Conservation (phyloP, 2,888 invertebrate species). For the Pardosa pseudoannulata region DNA sequence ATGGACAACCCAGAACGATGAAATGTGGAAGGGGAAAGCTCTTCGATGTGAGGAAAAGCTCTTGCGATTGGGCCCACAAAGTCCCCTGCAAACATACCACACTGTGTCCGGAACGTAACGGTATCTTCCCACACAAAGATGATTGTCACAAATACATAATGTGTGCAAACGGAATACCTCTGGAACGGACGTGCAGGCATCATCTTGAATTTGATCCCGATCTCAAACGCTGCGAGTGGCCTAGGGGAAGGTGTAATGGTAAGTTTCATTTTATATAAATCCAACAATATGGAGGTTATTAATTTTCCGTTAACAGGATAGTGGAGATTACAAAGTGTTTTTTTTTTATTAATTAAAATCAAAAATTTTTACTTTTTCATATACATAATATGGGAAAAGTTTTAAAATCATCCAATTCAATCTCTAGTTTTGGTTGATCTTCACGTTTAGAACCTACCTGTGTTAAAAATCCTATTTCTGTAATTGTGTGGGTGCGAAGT, state of each 20-base stretch:
- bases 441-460: no score
- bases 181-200: slow-evolving; percentile 30
- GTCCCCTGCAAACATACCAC: slow-evolving; percentile 49
- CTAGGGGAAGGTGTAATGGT: slow-evolving; percentile 50
- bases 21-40: slow-evolving; percentile 60
- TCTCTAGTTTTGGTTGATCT: no score
- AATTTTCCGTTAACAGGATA: no score
- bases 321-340: no score
- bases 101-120: slow-evolving; percentile 46
- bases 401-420: no score
- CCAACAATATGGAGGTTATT: no score
- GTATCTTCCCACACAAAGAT: slow-evolving; percentile 40
- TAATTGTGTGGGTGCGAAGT: no score
- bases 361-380: no score
- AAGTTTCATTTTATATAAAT: no score
- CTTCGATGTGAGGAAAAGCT: slow-evolving; percentile 37
- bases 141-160: slow-evolving; percentile 63
- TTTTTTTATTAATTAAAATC: no score
- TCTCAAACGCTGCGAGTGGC: slow-evolving; percentile 12
- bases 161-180: slow-evolving; percentile 60
- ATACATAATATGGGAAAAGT: no score
- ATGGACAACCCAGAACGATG: slow-evolving; percentile 39
- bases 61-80: slow-evolving; percentile 56
- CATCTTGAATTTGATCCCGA: slow-evolving; percentile 48
- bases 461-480: no score